phyloP scores from a whole-genome alignment of 2,113 vertebrate species.

The Setophaga coronata region DNA sequence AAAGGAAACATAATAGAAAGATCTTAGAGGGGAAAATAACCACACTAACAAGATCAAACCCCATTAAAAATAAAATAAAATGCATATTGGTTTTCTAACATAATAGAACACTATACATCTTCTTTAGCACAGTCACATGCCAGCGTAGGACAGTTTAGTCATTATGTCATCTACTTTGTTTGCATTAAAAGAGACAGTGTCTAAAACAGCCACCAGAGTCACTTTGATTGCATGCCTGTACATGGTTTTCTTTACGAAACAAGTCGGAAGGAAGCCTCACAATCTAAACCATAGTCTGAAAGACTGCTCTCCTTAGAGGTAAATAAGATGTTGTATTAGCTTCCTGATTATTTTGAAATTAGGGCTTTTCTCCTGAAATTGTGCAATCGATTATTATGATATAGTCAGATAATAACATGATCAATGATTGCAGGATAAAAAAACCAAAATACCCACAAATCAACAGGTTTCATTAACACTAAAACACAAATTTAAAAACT shows the following conservation, averaged over 20 bases:
- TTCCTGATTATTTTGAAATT: background rate
- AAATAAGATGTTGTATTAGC: background rate
- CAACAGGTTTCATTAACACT: background rate
- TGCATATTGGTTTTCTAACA: background rate
- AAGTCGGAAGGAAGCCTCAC: background rate
- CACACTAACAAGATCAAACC: background rate
- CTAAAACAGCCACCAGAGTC: background rate
- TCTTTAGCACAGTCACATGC: background rate
- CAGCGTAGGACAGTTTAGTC: background rate
- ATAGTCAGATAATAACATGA: background rate
- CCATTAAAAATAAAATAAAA: background rate
- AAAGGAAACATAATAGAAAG: background rate
- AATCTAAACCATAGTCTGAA: background rate
- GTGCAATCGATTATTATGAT: background rate
- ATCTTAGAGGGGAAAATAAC: background rate
- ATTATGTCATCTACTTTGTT: background rate
- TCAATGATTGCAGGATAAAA: background rate
- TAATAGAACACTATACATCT: rapidly evolving
- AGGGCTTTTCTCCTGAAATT: background rate
- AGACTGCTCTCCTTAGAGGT: background rate
- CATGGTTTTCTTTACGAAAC: background rate
- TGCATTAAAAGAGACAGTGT: background rate
- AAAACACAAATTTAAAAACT: background rate
- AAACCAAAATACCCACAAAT: background rate
- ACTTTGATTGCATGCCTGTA: background rate